A percentile compares a stretch with the other conserved stretches of the same genome.
These are phyloP conservation scores for Drosophila nasuta DNA, from an alignment of 1,140 invertebrate species.

Conservation along the genomic window DNA sequence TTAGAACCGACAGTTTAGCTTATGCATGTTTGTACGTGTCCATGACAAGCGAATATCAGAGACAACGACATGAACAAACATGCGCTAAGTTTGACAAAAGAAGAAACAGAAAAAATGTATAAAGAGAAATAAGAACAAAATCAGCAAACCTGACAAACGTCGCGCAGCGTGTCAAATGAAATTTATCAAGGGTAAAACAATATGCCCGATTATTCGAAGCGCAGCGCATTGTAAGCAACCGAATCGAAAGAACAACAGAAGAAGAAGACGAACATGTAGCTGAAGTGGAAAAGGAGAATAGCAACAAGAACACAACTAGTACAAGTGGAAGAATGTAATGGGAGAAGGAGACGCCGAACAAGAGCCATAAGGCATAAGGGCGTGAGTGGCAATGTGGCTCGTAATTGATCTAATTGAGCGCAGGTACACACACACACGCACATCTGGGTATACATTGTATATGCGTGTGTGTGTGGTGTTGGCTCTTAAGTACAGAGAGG, in stretches of 20 bases:
- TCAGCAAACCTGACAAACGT: conserved; percentile 17
- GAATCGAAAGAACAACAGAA: conserved; percentile 29
- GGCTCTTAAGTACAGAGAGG: conserved; percentile 26
- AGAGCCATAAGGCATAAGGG: conserved; percentile 55
- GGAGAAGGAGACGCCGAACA: conserved; percentile 28
- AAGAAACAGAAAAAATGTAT: no score
- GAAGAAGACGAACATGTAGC: background rate
- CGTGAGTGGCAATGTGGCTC: conserved; percentile 70
- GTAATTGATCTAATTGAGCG: conserved; percentile 78
- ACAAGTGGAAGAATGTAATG: conserved; percentile 36
- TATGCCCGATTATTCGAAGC: conserved; percentile 40
- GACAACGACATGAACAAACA: conserved; percentile 27
- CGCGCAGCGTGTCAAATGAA: conserved; percentile 19
- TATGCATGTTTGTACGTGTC: conserved; percentile 39
- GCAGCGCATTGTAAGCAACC: conserved; percentile 49
- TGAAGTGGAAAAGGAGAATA: background rate
- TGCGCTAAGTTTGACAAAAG: conserved; percentile 14
- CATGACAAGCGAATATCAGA: conserved; percentile 9
- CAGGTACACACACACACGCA: conserved; percentile 58
- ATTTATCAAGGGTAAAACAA: conserved; percentile 16
- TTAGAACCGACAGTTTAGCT: background rate
- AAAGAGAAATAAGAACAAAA: background rate
- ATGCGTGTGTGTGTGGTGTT: conserved; percentile 34
- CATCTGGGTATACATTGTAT: background rate
- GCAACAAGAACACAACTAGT: conserved; percentile 10